Base-by-base conservation (phyloP, 2,797 vertebrate species). In the Pelobates cultripes region DNA sequence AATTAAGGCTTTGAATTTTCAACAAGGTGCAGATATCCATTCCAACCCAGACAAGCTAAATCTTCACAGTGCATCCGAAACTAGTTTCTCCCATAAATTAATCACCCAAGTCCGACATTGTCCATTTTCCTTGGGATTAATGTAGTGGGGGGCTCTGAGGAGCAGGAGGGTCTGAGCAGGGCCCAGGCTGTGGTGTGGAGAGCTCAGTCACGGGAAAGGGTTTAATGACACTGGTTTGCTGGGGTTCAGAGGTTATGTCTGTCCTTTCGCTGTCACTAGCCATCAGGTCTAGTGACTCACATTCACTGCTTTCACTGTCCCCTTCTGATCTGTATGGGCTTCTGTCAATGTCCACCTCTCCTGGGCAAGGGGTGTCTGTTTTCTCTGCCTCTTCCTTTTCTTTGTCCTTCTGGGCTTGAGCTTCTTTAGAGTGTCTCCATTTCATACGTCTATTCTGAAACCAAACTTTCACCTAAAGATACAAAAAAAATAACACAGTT, bases 371-470 rank as follows among this genome's bases (percentile, higher is more conserved):
- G 67, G 85, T 88, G 0, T 86, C 85, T 0, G 85, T 28, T 80
- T 95, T 95, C 51, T 97, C 96, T 3, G 91, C 86, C 15, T 94
- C 91, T 43, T 95, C 96, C 83, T 96, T 96, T 71, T 98, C 97
- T 84, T 99, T 99, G 87, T 99, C 97, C 83, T 98, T 99, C 88
- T 99, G 98, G 0, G 97, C 96, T 89, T 99, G 97, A 0, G 97
- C 98, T 88, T 99, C 98, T 85, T 99, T 99, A 72, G 98, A 99
- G 86, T 99, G 98, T 77, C 97, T 92, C 98, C 97, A 99, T 88
- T 98, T 98, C 96, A 98, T 98, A 82, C 97, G 91, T 15, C 97
- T 88, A 93, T 98, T 98, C 90, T 98, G 97, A 87, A 98, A 98
- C 97, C 97, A 98, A n/a, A 98, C 97, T 79, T 98, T 98, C 7